A percentile compares a stretch with the other conserved stretches of the same genome.
Evolutionary conservation across 2,888 invertebrate species (phyloP).

Genomic region (Pollenia angustigena): DNA sequence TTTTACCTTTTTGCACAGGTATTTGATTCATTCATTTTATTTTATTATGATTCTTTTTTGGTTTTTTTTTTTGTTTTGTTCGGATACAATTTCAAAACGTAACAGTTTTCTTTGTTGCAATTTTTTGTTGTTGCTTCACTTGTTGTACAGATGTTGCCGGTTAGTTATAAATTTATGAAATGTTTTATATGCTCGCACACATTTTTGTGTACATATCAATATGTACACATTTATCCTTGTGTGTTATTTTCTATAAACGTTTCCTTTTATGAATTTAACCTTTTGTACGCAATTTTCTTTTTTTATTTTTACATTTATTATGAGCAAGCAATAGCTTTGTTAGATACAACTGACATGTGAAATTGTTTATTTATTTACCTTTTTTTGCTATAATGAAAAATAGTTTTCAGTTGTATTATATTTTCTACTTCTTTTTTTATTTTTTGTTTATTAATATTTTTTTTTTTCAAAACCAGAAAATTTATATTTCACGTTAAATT

Average conservation of each 20-base stretch:
- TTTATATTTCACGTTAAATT: conserved; percentile 16
- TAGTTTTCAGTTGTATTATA: conserved; percentile 19
- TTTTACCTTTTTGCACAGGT: conserved; percentile 37
- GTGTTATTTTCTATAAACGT: conserved; percentile 51
- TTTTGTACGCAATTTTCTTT: conserved; percentile 55
- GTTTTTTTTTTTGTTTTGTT: not conserved
- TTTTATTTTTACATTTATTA: conserved; percentile 28
- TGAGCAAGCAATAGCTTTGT: conserved; percentile 38
- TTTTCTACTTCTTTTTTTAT: not conserved
- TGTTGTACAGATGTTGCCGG: conserved; percentile 24
- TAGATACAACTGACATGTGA: conserved; percentile 32
- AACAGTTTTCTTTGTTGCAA: conserved; percentile 16
- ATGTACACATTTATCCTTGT: not conserved
- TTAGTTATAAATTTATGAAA: conserved; percentile 56
- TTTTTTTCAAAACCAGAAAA: not conserved
- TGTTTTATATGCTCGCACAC: not conserved
- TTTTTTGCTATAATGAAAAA: conserved; percentile 28
- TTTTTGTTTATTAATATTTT: conserved; percentile 12
- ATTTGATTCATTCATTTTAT: conserved; percentile 62
- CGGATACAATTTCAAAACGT: conserved; percentile 58
- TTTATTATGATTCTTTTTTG: conserved; percentile 33
- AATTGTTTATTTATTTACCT: conserved; percentile 45
- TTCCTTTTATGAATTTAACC: conserved; percentile 65
- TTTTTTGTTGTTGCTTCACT: not conserved
- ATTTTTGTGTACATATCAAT: not conserved